Base-by-base conservation (phyloP, 1,140 invertebrate species). In the Lasaia peninsularis region DNA sequence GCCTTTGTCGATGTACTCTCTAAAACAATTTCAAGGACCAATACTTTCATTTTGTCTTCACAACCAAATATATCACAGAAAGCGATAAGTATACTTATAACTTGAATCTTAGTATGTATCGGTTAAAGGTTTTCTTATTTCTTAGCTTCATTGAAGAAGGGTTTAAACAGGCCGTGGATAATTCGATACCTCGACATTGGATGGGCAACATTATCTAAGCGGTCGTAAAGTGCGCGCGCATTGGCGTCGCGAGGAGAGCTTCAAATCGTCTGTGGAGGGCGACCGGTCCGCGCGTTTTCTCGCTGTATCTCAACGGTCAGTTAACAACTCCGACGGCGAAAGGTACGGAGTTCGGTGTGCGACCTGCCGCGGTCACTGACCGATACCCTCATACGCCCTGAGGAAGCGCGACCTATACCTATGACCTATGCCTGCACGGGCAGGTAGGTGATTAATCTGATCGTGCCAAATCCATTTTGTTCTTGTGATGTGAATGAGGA, bases 231-330 rank as follows among this genome's bases (percentile, higher is more conserved):
- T 85, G 85, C 81, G 85, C 85, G 85, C 85, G 83, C 85, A 83
- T 58, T 53, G 67, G 80, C 77, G 79, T 80, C 81, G 75, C 68
- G 76, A 75, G 75, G 82, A 82, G 80, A 77, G 75, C 80, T 73
- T 86, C 85, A 88, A 85, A 88, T 74, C 80, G 85, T 77, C 74
- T 79, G 69, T 75, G 76, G 76, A 83, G 76, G 78, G 85, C 85
- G 77, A 53, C 61, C 75, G 69, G 72, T 75, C 69, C 78, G 80
- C 84, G 79, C 84, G 83, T 65, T 67, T 83, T 64, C 60, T 60
- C 61, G 64, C 67, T 60, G 62, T 71, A 56, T 52, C 68, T 69
- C 72, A 72, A 21, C 73, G 77, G 71, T 80, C 76, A 75, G 69
- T 79, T 59, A 61, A 78, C 72, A 75, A 71, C 83, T 79, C 75